A percentile compares a stretch with the other conserved stretches of the same genome.
Conservation (phyloP, 2,888 invertebrate genomes). For the Drosophila ochracea region DNA sequence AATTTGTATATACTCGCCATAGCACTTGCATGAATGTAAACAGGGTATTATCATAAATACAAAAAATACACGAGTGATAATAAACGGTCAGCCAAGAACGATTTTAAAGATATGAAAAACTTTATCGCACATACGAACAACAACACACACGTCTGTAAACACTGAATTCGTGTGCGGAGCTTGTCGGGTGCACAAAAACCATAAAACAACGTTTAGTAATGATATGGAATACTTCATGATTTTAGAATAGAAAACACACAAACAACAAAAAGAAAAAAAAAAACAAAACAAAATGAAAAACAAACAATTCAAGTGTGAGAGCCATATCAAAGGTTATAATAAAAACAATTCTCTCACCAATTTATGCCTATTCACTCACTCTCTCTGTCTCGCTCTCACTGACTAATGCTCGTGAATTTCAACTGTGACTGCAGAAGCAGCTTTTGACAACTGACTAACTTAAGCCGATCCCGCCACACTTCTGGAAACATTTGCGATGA, state of each 20-base stretch:
- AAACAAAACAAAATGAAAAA: slow-evolving; percentile 5
- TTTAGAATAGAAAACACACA: slow-evolving; percentile 43
- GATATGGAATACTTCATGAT: slow-evolving; percentile 32
- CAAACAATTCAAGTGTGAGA: slow-evolving; percentile 31
- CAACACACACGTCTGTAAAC: background rate
- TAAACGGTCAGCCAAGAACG: slow-evolving; percentile 13
- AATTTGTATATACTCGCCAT: background rate
- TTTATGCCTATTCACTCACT: slow-evolving; percentile 36
- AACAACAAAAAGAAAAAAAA: slow-evolving; percentile 3
- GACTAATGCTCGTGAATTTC: slow-evolving; percentile 13
- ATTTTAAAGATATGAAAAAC: slow-evolving; percentile 22
- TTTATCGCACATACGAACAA: background rate
- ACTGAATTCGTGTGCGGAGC: background rate
- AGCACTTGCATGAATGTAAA: background rate
- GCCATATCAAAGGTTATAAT: slow-evolving; percentile 34
- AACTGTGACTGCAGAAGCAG: slow-evolving; percentile 41
- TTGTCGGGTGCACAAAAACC: slow-evolving; percentile 19
- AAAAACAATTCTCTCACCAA: slow-evolving; percentile 60
- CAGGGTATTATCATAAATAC: slow-evolving; percentile 21
- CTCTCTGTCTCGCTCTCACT: slow-evolving; percentile 4
- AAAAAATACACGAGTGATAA: slow-evolving; percentile 20
- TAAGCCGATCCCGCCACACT: slow-evolving; percentile 55
- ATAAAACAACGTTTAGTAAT: slow-evolving; percentile 17
- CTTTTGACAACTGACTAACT: slow-evolving; percentile 61
- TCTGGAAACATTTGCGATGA: slow-evolving; percentile 56